A percentile compares a stretch with the other conserved stretches of the same genome.
Conservation (phyloP, 2,888 invertebrate genomes). For the Luperina testacea region DNA sequence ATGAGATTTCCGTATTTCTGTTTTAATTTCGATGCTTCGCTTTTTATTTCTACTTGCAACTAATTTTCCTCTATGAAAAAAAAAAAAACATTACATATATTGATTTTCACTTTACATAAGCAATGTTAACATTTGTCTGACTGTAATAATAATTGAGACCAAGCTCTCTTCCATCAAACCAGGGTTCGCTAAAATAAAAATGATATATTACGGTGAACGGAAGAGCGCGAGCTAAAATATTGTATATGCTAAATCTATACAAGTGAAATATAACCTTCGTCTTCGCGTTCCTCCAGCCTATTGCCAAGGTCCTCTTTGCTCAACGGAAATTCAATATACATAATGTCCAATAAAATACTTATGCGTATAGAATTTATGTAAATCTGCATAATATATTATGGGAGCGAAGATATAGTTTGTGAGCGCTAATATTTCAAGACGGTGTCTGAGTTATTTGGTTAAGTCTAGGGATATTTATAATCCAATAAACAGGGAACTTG, state of each 20-base stretch:
- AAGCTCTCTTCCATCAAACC: conserved; percentile 1
- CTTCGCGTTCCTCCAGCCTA: conserved; percentile 26
- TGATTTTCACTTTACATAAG: neutral
- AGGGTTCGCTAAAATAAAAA: conserved; percentile 31
- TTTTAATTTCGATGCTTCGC: neutral
- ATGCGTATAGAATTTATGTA: conserved; percentile 47
- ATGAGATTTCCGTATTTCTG: neutral
- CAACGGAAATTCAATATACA: conserved; percentile 50
- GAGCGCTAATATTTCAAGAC: conserved; percentile 55
- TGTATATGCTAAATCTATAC: conserved; percentile 37
- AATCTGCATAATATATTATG: conserved; percentile 56
- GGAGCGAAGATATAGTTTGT: conserved; percentile 55
- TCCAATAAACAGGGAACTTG: conserved; percentile 43
- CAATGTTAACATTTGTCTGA: neutral
- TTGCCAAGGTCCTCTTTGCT: conserved; percentile 30
- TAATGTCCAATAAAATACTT: conserved; percentile 44
- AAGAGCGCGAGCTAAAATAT: conserved; percentile 46
- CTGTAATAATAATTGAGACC: conserved; percentile 10
- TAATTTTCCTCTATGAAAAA: neutral
- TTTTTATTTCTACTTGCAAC: neutral
- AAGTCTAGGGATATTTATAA: conserved; percentile 56
- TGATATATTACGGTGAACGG: conserved; percentile 43
- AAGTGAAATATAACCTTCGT: conserved; percentile 45
- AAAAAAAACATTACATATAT: neutral
- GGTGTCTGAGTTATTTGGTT: conserved; percentile 54